phyloP scores from a whole-genome alignment of 2,797 vertebrate genomes.

The Podarcis lilfordi region DNA sequence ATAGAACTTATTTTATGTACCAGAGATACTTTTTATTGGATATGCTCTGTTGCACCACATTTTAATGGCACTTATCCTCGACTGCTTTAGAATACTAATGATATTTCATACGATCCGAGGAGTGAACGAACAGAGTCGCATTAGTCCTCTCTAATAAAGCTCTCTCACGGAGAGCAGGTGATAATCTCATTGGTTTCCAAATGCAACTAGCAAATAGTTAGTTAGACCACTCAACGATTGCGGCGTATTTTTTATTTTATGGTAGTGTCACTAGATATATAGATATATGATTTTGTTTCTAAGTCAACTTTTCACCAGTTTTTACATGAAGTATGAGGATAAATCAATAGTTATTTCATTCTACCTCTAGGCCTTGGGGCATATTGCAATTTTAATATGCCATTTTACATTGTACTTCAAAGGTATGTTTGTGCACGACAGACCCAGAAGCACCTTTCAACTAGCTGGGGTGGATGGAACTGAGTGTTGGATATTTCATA shows the following conservation, averaged over 20 bases:
- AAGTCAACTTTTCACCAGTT: not conserved
- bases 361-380: not conserved
- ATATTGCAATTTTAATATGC: not conserved
- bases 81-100: conserved; percentile 65
- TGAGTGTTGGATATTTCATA: too few species aligned
- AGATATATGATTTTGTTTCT: not conserved
- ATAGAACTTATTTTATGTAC: conserved; percentile 47
- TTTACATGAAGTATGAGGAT: not conserved
- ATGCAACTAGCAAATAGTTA: not conserved
- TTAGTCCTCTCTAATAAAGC: not conserved
- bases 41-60: conserved; percentile 63
- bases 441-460: not conserved
- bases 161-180: conserved; percentile 2
- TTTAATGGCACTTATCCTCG: conserved; percentile 70
- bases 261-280: not conserved
- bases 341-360: not conserved
- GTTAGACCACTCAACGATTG: not conserved
- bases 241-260: not conserved
- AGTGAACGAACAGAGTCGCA: conserved; percentile 7
- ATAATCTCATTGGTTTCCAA: not conserved
- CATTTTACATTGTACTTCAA: not conserved
- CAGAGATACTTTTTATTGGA: conserved; percentile 64
- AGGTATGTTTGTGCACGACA: not conserved
- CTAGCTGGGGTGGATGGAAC: not conserved
- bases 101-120: conserved; percentile 1